These are phyloP conservation scores for Sipha maydis DNA, from an alignment of 2,888 invertebrate species.

Conservation along the genomic window DNA sequence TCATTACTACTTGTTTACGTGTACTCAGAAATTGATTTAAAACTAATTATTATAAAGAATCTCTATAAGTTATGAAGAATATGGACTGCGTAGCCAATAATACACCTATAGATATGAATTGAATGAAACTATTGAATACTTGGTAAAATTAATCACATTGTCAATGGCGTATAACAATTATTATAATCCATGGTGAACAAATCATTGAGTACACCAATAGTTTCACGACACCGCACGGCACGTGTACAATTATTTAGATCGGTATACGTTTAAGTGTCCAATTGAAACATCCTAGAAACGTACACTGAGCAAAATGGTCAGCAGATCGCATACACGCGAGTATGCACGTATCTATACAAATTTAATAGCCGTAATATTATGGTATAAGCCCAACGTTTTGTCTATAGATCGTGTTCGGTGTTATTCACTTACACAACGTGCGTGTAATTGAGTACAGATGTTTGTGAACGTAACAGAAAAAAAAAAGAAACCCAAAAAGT, in stretches of 20 bases:
- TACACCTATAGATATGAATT: no score
- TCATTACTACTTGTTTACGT: no score
- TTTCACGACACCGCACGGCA: background rate
- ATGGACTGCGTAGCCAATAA: no score
- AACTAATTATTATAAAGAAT: no score
- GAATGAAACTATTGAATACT: no score
- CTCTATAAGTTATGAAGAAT: no score
- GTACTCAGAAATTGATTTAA: no score
- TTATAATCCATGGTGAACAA: background rate
- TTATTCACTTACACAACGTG: background rate
- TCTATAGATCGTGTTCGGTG: background rate
- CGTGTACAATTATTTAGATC: background rate
- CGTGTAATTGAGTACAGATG: conserved; percentile 41
- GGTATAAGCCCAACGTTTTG: background rate
- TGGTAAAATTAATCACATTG: background rate
- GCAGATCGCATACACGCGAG: background rate
- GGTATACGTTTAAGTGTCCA: background rate
- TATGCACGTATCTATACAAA: background rate
- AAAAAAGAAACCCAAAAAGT: background rate
- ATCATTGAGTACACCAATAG: background rate
- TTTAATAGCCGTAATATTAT: background rate
- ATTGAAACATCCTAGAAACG: background rate
- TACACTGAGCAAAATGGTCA: background rate
- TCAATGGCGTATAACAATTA: background rate
- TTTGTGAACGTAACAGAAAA: conserved; percentile 4